Conservation (phyloP, 2,113 vertebrate species). For the Steatornis caripensis region DNA sequence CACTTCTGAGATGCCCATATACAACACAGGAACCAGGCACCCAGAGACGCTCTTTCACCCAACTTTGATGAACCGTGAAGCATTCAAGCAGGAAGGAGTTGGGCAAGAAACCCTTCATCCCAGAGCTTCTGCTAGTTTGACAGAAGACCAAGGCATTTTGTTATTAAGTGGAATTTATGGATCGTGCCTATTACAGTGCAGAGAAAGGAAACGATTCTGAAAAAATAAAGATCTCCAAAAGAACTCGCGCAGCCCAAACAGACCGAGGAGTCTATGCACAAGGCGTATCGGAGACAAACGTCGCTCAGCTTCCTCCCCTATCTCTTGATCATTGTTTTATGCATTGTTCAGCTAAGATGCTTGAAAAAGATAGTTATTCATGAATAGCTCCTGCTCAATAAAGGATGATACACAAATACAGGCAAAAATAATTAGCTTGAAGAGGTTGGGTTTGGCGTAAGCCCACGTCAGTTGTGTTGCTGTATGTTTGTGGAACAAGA, state of each 20-base stretch:
- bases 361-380: neutral
- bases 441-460: neutral
- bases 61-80: neutral
- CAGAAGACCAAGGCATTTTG: neutral
- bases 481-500: neutral
- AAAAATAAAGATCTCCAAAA: neutral
- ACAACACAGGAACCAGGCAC: neutral
- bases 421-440: constrained; percentile 19
- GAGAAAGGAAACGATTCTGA: neutral
- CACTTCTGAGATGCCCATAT: neutral
- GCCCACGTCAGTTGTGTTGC: neutral
- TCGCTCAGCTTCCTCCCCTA: neutral
- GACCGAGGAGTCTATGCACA: neutral
- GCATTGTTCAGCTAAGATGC: neutral
- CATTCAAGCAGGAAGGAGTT: neutral
- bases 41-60: neutral
- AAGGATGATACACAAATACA: neutral
- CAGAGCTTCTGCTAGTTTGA: neutral
- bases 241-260: neutral
- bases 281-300: neutral
- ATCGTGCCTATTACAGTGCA: neutral
- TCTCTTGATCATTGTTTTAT: neutral
- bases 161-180: neutral
- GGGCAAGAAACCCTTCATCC: neutral
- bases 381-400: neutral